Percentiles rank a stretch among this genome's conserved stretches.
Evolutionary conservation across 2,888 invertebrate species (phyloP).

Genomic region (Acleris sparsana): DNA sequence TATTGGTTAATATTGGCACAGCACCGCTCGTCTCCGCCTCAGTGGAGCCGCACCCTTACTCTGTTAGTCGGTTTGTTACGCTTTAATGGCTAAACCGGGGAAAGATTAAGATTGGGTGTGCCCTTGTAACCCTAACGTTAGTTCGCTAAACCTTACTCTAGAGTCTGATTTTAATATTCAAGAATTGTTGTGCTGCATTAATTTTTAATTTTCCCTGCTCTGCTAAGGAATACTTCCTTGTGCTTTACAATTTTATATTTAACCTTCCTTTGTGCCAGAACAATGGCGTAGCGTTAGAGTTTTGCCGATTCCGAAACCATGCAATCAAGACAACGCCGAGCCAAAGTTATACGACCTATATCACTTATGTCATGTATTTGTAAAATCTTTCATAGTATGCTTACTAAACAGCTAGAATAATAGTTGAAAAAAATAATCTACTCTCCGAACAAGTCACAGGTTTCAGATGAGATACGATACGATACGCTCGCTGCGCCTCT

Average conservation of each 20-base stretch:
- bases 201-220: constrained; percentile 26
- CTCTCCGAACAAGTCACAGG: neutral
- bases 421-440: neutral
- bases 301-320: neutral
- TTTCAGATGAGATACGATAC: neutral
- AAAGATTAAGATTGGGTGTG: neutral
- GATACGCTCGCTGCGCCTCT: too few relatives aligned
- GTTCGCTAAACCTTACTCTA: neutral
- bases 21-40: too few relatives aligned
- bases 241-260: constrained; percentile 24
- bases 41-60: too few relatives aligned
- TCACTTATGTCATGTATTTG: neutral
- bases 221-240: constrained; percentile 19
- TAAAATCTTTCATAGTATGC: neutral
- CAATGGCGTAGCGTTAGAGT: neutral
- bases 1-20: too few relatives aligned
- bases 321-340: neutral
- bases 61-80: too few relatives aligned
- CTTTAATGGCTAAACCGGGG: too few relatives aligned
- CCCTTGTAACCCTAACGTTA: constrained; percentile 9
- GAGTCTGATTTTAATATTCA: neutral
- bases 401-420: neutral
- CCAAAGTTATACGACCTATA: neutral
- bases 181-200: constrained; percentile 37
- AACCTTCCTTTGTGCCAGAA: constrained; percentile 16